phyloP scores from a whole-genome alignment of 2,113 vertebrate species.

The Dipodomys ordii region DNA sequence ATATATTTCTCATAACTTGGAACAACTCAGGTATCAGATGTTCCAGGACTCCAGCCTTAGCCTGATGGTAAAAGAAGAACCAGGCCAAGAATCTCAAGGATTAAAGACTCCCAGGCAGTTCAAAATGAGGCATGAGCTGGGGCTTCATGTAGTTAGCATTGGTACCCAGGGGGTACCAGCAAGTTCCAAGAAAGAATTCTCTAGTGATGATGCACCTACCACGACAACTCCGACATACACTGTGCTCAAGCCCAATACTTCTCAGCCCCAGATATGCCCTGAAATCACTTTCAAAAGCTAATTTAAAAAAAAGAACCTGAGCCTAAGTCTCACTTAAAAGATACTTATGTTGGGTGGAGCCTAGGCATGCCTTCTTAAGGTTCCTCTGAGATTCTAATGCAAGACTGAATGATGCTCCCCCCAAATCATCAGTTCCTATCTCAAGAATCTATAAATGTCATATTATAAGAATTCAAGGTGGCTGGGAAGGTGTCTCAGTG shows the following conservation, averaged over 20 bases:
- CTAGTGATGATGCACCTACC: neutral
- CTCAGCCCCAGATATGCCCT: neutral
- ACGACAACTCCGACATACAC: rapidly evolving
- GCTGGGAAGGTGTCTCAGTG: too few relatives aligned
- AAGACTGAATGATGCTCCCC: neutral
- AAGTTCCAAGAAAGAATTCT: neutral
- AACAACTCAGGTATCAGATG: neutral
- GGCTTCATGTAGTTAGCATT: neutral
- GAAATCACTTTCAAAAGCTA: neutral
- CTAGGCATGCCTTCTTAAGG: neutral
- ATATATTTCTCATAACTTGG: neutral
- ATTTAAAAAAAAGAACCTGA: neutral
- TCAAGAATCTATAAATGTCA: neutral
- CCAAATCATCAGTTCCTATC: neutral
- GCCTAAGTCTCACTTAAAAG: neutral
- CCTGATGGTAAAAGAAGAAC: neutral
- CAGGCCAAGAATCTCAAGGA: neutral
- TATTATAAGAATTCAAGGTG: too few relatives aligned
- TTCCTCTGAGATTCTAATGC: neutral
- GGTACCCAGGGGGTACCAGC: neutral
- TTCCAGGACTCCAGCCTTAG: neutral
- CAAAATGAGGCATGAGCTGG: neutral
- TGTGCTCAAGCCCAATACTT: neutral
- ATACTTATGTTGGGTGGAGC: neutral
- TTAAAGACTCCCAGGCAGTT: neutral